Conservation (phyloP, 1,140 invertebrate species). For the Drosophila lacteicornis region DNA sequence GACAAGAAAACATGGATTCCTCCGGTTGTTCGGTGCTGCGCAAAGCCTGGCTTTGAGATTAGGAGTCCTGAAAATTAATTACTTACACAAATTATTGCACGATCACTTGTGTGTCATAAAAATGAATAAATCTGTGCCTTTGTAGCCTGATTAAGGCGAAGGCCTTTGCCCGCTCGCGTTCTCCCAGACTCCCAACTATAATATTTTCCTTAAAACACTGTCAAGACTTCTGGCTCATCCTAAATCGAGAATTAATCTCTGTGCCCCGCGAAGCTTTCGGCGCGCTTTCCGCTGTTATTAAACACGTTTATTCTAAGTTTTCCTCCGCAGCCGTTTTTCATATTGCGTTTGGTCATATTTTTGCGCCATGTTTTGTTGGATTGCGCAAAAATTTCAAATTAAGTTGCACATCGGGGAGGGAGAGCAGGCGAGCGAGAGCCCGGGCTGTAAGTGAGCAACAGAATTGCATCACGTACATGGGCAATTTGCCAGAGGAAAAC, state of each 20-base stretch:
- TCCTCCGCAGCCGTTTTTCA: slow-evolving; percentile 76
- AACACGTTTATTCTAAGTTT: slow-evolving; percentile 83
- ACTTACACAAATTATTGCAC: not conserved
- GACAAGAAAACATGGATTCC: too few species aligned
- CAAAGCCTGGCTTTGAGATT: too few species aligned
- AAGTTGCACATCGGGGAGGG: slow-evolving; percentile 58
- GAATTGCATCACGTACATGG: slow-evolving; percentile 84
- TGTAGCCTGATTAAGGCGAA: not conserved
- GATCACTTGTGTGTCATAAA: too few species aligned
- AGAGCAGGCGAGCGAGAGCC: not conserved
- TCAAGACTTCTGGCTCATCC: slow-evolving; percentile 3
- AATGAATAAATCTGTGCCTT: too few species aligned
- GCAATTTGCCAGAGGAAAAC: slow-evolving; percentile 78
- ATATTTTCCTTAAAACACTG: not conserved
- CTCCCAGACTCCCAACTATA: too few species aligned
- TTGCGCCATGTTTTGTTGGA: slow-evolving; percentile 78
- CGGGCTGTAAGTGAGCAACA: slow-evolving; percentile 76
- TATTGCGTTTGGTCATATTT: slow-evolving; percentile 79
- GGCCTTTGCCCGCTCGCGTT: not conserved
- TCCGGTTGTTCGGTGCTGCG: too few species aligned
- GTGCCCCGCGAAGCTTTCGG: slow-evolving; percentile 8
- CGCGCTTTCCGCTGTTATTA: slow-evolving; percentile 67
- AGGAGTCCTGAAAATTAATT: not conserved
- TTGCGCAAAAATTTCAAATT: slow-evolving; percentile 84
- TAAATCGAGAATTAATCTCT: slow-evolving; percentile 20